Conservation (phyloP, 2,888 invertebrate genomes). For the Tenthredo notha region DNA sequence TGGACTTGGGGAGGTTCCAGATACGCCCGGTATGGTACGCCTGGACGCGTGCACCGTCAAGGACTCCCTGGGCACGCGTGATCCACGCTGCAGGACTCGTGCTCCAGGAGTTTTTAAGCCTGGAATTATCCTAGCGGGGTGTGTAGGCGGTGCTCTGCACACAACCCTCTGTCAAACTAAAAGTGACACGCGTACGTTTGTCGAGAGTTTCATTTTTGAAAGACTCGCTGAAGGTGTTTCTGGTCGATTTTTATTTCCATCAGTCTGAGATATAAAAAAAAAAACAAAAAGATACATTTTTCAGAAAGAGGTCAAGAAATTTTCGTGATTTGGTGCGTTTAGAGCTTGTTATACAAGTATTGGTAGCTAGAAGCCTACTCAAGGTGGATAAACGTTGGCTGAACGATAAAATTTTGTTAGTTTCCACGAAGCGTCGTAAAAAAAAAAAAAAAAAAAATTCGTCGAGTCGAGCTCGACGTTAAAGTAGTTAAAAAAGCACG, state of each 20-base stretch:
- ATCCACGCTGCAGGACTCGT: slow-evolving; percentile 57
- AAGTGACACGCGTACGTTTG: slow-evolving; percentile 27
- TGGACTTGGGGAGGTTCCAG: slow-evolving; percentile 75
- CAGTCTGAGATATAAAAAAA: too few species aligned
- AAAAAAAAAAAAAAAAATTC: background rate
- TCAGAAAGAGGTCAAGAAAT: background rate
- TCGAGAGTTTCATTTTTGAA: background rate
- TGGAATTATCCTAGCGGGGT: slow-evolving; percentile 70
- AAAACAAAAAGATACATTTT: background rate
- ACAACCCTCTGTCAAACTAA: slow-evolving; percentile 34
- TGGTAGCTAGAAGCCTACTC: background rate
- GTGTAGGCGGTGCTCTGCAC: slow-evolving; percentile 67
- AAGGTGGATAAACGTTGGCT: background rate
- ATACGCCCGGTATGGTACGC: slow-evolving; percentile 62
- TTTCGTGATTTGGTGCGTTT: background rate
- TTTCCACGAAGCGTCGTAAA: slow-evolving; percentile 50
- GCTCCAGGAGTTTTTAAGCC: slow-evolving; percentile 57
- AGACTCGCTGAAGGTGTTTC: background rate
- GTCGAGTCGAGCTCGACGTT: slow-evolving; percentile 10
- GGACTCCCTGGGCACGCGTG: slow-evolving; percentile 58
- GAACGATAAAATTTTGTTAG: background rate
- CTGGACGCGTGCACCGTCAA: slow-evolving; percentile 74
- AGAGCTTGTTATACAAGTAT: background rate
- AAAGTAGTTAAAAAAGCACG: slow-evolving; percentile 39
- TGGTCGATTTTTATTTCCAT: background rate